phyloP scores from a whole-genome alignment of 2,888 invertebrate species.

The Cosmia trapezina region DNA sequence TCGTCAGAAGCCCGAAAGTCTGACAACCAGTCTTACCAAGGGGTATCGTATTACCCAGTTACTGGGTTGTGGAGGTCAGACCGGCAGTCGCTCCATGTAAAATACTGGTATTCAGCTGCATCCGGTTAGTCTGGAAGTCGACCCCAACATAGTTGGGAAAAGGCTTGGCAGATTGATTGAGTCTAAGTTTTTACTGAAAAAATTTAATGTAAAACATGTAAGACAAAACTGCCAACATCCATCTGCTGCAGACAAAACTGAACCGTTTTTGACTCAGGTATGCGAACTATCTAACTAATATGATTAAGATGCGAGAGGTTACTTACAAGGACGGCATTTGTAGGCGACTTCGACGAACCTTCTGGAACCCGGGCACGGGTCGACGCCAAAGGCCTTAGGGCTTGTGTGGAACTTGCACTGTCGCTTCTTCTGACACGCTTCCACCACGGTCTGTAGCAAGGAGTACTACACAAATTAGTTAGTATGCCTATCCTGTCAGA shows the following conservation, averaged over 20 bases:
- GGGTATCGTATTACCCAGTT: no score
- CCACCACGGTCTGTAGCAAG: conserved; percentile 97
- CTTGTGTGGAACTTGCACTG: conserved; percentile 97
- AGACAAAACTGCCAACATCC: neutral
- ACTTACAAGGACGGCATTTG: conserved; percentile 99
- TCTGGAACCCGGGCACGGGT: conserved; percentile 97
- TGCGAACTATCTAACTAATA: neutral
- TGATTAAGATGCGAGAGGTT: neutral
- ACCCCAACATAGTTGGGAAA: neutral
- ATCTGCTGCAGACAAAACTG: neutral
- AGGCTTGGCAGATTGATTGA: neutral
- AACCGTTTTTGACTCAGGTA: neutral
- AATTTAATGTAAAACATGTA: neutral
- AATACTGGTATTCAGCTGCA: no score
- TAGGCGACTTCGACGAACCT: conserved; percentile 99
- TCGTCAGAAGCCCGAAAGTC: no score
- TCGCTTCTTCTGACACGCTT: conserved; percentile 97
- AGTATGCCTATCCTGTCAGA: conserved; percentile 80
- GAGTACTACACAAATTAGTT: conserved; percentile 93
- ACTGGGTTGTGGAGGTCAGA: no score
- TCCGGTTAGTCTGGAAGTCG: no score
- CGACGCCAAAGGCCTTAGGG: conserved; percentile 96
- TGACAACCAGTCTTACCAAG: no score
- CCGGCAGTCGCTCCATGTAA: no score
- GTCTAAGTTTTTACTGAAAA: neutral